Conservation (phyloP, 2,113 vertebrate genomes). For the Lagopus leucura region DNA sequence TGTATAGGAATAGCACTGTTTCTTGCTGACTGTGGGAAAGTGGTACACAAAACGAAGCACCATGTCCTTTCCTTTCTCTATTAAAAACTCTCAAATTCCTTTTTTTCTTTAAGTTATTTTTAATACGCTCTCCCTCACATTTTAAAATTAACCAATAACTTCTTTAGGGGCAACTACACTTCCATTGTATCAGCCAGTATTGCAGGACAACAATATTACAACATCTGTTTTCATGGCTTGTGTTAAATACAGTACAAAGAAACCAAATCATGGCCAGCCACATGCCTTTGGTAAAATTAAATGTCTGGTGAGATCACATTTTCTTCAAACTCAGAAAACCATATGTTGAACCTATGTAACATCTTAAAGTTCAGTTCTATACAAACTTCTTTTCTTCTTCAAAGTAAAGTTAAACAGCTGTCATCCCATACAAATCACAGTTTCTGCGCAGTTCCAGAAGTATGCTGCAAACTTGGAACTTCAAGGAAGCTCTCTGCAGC, state of each 20-base stretch:
- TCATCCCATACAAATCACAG: neutral
- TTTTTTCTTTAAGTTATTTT: constrained; percentile 60
- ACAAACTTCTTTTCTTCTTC: constrained; percentile 47
- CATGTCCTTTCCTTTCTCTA: neutral
- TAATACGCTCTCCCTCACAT: constrained; percentile 70
- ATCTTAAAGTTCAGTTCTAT: constrained; percentile 43
- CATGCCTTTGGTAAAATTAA: constrained; percentile 68
- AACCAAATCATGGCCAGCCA: constrained; percentile 56
- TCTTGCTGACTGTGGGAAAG: constrained; percentile 7
- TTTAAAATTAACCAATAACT: constrained; percentile 43
- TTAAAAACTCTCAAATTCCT: constrained; percentile 33
- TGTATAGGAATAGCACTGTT: neutral
- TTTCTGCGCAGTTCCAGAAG: constrained; percentile 38
- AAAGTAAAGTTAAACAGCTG: constrained; percentile 47
- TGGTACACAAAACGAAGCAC: neutral
- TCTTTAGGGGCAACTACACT: constrained; percentile 51
- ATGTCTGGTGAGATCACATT: constrained; percentile 52
- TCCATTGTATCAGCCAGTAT: constrained; percentile 11
- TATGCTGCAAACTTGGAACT: constrained; percentile 30
- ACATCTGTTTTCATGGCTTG: constrained; percentile 50
- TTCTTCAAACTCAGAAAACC: constrained; percentile 64
- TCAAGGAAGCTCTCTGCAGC: constrained; percentile 9
- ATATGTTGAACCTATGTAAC: constrained; percentile 61
- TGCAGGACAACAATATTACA: constrained; percentile 47
- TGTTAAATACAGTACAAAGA: constrained; percentile 58